Conservation (phyloP, 2,888 invertebrate species). For the Hydropsyche betteni region DNA sequence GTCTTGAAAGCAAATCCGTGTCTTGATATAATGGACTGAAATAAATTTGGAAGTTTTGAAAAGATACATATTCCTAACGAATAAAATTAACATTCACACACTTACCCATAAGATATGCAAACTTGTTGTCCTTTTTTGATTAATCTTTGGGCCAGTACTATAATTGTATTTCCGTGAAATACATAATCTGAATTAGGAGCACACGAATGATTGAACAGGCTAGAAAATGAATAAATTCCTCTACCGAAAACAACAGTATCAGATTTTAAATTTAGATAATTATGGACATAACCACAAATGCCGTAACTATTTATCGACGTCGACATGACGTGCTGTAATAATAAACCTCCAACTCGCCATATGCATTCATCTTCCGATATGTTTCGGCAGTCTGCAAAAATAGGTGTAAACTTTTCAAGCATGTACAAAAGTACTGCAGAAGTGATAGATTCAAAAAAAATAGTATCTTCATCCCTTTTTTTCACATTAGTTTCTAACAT, state of each 20-base stretch:
- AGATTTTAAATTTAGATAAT: no score
- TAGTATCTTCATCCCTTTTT: slow-evolving; percentile 71
- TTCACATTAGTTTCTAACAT: slow-evolving; percentile 75
- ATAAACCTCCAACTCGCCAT: slow-evolving; percentile 64
- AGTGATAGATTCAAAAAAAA: slow-evolving; percentile 75
- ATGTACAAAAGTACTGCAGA: slow-evolving; percentile 71
- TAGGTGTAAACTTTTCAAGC: slow-evolving; percentile 67
- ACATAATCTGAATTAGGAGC: slow-evolving; percentile 79
- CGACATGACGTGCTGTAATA: slow-evolving; percentile 80
- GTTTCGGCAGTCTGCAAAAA: slow-evolving; percentile 63
- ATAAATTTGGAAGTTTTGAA: slow-evolving; percentile 50
- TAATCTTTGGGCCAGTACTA: slow-evolving; percentile 67
- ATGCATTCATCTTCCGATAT: slow-evolving; percentile 17
- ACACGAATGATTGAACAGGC: slow-evolving; percentile 89
- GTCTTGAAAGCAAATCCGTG: slow-evolving; percentile 67
- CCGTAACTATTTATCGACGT: no score
- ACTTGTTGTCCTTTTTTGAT: slow-evolving; percentile 78
- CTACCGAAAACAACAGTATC: slow-evolving; percentile 72
- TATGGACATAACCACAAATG: no score
- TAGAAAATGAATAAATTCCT: slow-evolving; percentile 80
- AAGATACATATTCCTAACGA: no score
- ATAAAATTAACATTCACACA: no score
- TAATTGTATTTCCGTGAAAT: slow-evolving; percentile 64
- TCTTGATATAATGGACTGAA: slow-evolving; percentile 77
- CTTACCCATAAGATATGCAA: slow-evolving; percentile 83